A percentile compares a stretch with the other conserved stretches of the same genome.
phyloP scores from a whole-genome alignment of 2,113 vertebrate genomes.

The Mesembrinibis cayennensis region DNA sequence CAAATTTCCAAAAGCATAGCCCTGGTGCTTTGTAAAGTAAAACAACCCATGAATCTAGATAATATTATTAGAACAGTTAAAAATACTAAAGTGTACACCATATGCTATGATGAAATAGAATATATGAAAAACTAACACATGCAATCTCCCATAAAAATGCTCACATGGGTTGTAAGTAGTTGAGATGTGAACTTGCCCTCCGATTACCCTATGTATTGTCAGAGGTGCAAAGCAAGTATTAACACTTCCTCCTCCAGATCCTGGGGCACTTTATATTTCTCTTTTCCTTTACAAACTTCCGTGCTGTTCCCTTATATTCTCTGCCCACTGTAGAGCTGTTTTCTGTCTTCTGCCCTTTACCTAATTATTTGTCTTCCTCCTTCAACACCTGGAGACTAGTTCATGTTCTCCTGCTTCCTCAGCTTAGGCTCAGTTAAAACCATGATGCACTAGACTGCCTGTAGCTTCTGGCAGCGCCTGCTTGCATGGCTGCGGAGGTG shows the following conservation, averaged over 20 bases:
- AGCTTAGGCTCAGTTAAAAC: background rate
- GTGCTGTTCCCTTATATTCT: background rate
- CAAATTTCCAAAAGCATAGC: background rate
- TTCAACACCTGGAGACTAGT: background rate
- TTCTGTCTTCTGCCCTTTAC: background rate
- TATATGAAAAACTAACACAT: background rate
- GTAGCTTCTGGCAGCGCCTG: background rate
- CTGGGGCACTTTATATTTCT: background rate
- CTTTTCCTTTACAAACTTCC: background rate
- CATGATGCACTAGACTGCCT: background rate
- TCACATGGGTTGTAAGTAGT: background rate
- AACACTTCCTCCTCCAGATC: background rate
- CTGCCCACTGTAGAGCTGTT: background rate
- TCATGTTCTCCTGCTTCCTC: background rate
- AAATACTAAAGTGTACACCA: background rate
- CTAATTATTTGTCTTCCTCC: background rate
- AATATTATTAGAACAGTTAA: background rate
- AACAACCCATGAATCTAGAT: background rate
- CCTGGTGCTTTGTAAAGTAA: background rate
- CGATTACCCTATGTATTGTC: background rate
- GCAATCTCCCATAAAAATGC: background rate
- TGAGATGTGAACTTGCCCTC: background rate
- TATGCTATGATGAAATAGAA: fast-evolving
- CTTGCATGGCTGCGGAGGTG: background rate
- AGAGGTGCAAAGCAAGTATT: background rate